Evolutionary conservation across 2,797 vertebrate species (phyloP), one percentile per base, ranked within the genome.

Genomic region (Coregonus sp.): DNA sequence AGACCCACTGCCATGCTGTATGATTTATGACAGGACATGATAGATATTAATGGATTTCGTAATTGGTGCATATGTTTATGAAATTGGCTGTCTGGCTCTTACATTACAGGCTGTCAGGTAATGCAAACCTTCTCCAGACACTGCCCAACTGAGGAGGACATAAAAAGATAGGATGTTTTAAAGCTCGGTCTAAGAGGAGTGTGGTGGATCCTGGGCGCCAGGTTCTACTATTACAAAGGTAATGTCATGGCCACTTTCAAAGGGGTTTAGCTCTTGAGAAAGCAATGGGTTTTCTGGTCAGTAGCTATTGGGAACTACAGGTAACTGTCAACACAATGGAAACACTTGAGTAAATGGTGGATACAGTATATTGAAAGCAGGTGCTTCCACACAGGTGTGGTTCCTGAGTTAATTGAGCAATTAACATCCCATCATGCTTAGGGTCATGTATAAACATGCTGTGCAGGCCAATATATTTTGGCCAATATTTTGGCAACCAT

Each of bases 41-140:
- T 91, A 87, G 91, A 93, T 92, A 94, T 94, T 94, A 94, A 94
- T 94, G 92, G 92, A 86, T 93, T 94, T 92, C 91, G 88, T 94
- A 94, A 94, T 93, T 93, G 90, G 82, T 90, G 90, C 88, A 91
- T 91, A 89, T 93, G 89, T 92, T 94, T 92, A 91, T 93, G 86
- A 92, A 92, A 91, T 90, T 86, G 87, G 81, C 88, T 92, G 85
- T 88, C 86, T 90, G 84, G 71, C 80, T 86, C 61, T 85, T 86
- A 89, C 87, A 89, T 75, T 79, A 82, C 87, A 88, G 80, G 75
- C 86, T 88, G 81, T 90, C 88, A 92, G 88, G 86, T 90, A 85
- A 87, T 83, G 80, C 18, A 63, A 80, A 80, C 75, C 78, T 72
- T 78, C 78, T 88, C 82, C 37, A 73, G 77, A 82, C 82, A 78